A percentile compares a stretch with the other conserved stretches of the same genome.
Evolutionary conservation across 2,888 invertebrate species (phyloP).

Genomic region (Phaedon cochleariae): DNA sequence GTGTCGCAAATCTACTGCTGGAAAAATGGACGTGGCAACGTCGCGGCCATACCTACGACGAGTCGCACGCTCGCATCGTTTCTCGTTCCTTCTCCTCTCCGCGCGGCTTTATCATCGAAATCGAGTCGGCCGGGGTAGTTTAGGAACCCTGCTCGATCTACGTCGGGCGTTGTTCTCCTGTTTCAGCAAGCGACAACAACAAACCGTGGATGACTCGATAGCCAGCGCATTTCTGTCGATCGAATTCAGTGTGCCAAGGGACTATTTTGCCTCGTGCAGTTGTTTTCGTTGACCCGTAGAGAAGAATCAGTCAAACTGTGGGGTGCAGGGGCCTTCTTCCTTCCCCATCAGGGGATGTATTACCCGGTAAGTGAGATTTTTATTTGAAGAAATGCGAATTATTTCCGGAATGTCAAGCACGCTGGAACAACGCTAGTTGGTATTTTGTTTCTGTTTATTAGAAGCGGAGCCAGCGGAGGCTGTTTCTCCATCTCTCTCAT

Average conservation of each 20-base stretch:
- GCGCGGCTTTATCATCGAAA: conserved; percentile 30
- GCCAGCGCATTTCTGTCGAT: conserved; percentile 26
- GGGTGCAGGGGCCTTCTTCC: conserved; percentile 95
- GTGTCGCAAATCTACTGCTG: neutral
- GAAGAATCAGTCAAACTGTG: conserved; percentile 89
- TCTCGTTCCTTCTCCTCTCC: conserved; percentile 33
- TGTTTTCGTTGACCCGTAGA: conserved; percentile 60
- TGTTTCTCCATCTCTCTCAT: conserved; percentile 23
- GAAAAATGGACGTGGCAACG: conserved; percentile 14
- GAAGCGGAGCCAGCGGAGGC: conserved; percentile 28
- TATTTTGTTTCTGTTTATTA: conserved; percentile 33
- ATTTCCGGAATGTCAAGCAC: neutral
- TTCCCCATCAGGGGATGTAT: conserved; percentile 97
- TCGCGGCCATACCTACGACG: conserved; percentile 30
- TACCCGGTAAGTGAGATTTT: conserved; percentile 82
- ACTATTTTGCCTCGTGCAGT: conserved; percentile 50
- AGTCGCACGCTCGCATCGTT: conserved; percentile 45
- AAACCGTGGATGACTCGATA: conserved; percentile 34
- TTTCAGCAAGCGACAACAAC: conserved; percentile 23
- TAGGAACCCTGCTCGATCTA: conserved; percentile 48
- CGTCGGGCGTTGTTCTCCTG: conserved; percentile 55
- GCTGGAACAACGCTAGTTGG: neutral
- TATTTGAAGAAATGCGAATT: conserved; percentile 7
- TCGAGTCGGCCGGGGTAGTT: conserved; percentile 54
- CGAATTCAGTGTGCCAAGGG: conserved; percentile 33